Conservation (phyloP, 2,797 vertebrate species). For the Iguana delicatissima region DNA sequence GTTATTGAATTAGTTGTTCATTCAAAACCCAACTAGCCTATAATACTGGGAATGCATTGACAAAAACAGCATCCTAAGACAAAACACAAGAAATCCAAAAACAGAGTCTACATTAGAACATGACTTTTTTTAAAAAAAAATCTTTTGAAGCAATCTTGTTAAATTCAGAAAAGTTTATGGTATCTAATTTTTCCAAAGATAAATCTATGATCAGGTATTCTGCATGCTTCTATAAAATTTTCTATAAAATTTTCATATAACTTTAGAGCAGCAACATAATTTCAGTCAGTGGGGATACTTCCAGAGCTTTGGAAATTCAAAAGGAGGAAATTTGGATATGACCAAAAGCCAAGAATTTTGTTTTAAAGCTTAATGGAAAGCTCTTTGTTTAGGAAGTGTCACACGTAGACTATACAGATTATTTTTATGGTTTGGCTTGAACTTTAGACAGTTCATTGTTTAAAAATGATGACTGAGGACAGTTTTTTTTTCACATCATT, state of each 20-base stretch:
- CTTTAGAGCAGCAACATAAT: neutral
- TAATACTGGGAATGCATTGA: neutral
- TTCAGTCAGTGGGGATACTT: neutral
- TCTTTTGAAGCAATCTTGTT: neutral
- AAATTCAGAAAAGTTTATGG: neutral
- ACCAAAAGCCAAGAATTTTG: neutral
- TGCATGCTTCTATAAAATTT: neutral
- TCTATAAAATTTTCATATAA: neutral
- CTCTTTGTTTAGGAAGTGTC: neutral
- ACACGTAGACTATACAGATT: neutral
- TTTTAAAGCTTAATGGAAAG: neutral
- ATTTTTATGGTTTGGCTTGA: neutral
- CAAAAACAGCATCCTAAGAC: neutral
- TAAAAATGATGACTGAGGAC: neutral
- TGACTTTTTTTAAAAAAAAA: no score
- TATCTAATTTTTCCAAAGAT: neutral
- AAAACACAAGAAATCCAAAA: neutral
- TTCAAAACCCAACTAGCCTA: neutral
- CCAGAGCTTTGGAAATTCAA: neutral
- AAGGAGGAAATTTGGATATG: neutral
- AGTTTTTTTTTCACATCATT: neutral
- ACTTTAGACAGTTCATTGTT: neutral
- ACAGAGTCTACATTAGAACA: neutral
- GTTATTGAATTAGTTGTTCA: neutral
- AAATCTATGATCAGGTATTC: neutral